Conservation (phyloP, 1,140 invertebrate genomes). For the Achatina immaculata region DNA sequence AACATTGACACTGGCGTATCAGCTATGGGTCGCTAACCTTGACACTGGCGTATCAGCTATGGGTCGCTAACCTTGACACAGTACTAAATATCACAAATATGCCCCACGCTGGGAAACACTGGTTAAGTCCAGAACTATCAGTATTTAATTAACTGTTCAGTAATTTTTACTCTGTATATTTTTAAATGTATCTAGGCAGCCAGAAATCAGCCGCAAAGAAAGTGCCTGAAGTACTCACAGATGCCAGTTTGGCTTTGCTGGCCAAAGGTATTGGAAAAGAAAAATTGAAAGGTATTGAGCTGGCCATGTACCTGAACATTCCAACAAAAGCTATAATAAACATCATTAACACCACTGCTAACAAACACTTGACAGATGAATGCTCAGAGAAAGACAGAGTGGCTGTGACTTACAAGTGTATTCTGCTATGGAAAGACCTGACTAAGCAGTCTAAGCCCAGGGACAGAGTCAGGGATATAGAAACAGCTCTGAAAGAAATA, state of each 20-base stretch:
- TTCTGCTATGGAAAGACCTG: slow-evolving; percentile 42
- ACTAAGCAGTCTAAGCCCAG: slow-evolving; percentile 41
- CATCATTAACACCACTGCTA: slow-evolving; percentile 22
- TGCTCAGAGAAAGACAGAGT: slow-evolving; percentile 19
- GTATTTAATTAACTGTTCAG: too few relatives aligned
- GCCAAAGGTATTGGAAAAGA: slow-evolving; percentile 41
- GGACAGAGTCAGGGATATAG: slow-evolving; percentile 38
- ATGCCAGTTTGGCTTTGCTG: slow-evolving; percentile 34
- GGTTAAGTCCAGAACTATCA: too few relatives aligned
- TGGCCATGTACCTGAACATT: slow-evolving; percentile 47
- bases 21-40: too few relatives aligned
- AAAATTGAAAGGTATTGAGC: slow-evolving; percentile 29
- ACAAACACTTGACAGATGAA: slow-evolving; percentile 5
- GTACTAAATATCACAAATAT: too few relatives aligned
- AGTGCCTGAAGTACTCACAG: slow-evolving; percentile 39
- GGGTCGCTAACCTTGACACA: too few relatives aligned
- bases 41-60: too few relatives aligned
- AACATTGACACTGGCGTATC: too few relatives aligned
- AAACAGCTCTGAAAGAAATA: slow-evolving; percentile 44
- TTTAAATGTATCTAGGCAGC: too few relatives aligned
- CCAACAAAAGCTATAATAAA: slow-evolving; percentile 45
- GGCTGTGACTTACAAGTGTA: slow-evolving; percentile 39
- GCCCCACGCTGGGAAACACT: too few relatives aligned
- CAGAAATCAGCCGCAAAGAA: slow-evolving; percentile 26
- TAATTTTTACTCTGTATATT: too few relatives aligned